These are phyloP conservation scores for Helogale parvula DNA, from an alignment of 2,113 vertebrate species.

Conservation along the genomic window DNA sequence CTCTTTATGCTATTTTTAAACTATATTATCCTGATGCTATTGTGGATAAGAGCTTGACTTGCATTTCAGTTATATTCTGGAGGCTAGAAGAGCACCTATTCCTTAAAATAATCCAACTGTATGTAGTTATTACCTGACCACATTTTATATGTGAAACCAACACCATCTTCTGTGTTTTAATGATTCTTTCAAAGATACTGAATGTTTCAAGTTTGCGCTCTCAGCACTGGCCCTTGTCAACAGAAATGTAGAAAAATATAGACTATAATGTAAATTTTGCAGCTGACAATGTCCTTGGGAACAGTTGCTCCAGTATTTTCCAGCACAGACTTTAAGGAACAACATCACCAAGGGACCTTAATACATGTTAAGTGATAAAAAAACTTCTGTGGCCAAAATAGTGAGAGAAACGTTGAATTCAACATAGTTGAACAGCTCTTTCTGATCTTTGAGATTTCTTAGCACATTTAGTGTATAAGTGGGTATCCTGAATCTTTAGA, in stretches of 20 bases:
- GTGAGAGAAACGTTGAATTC: neutral
- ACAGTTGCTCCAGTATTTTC: neutral
- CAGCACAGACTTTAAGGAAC: neutral
- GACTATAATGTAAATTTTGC: neutral
- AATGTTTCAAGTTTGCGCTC: neutral
- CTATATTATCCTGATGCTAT: neutral
- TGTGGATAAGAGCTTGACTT: neutral
- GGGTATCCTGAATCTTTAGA: neutral
- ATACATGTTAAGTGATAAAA: neutral
- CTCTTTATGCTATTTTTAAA: conserved; percentile 16
- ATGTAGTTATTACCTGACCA: neutral
- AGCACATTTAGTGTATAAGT: neutral
- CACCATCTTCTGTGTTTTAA: neutral
- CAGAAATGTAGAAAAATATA: neutral
- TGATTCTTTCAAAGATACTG: neutral
- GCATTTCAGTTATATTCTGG: neutral
- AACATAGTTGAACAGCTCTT: neutral
- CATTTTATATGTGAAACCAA: neutral
- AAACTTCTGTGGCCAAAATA: neutral
- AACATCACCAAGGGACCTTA: neutral
- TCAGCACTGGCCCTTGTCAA: neutral
- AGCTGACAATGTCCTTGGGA: neutral
- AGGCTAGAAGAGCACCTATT: neutral
- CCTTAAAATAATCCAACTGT: neutral
- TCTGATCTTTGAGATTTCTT: neutral